These are phyloP conservation scores for Ferdinandea cuprea DNA, from an alignment of 2,888 invertebrate species.

Conservation along the genomic window DNA sequence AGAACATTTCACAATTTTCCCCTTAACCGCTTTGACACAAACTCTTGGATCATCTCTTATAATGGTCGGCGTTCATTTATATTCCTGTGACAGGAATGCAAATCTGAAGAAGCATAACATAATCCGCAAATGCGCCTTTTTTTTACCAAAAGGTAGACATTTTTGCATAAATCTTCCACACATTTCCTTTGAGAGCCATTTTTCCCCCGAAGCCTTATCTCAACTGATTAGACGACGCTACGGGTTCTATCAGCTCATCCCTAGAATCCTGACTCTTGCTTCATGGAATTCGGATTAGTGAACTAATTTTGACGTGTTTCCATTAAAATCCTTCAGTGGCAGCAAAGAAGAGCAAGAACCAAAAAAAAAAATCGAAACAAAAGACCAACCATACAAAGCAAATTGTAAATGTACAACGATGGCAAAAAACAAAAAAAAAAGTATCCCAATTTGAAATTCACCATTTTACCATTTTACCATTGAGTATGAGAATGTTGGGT, in stretches of 20 bases:
- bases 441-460: constrained; percentile 12
- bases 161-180: background rate
- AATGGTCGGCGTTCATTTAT: background rate
- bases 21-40: background rate
- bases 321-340: constrained; percentile 24
- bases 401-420: constrained; percentile 41
- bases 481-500: constrained; percentile 12
- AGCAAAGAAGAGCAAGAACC: background rate
- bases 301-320: constrained; percentile 40
- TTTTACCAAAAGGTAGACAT: background rate
- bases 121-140: constrained; percentile 27
- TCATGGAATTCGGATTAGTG: constrained; percentile 22
- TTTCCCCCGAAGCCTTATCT: constrained; percentile 16
- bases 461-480: background rate
- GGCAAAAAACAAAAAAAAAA: background rate
- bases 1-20: background rate
- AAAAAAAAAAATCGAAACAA: background rate
- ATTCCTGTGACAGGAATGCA: constrained; percentile 17
- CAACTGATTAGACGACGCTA: constrained; percentile 37
- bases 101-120: constrained; percentile 24
- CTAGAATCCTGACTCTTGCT: constrained; percentile 7
- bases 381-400: constrained; percentile 22
- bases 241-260: background rate
- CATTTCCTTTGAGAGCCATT: constrained; percentile 21
- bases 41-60: background rate